phyloP scores from a whole-genome alignment of 2,888 invertebrate genomes.

The Ormyrus pomaceus region DNA sequence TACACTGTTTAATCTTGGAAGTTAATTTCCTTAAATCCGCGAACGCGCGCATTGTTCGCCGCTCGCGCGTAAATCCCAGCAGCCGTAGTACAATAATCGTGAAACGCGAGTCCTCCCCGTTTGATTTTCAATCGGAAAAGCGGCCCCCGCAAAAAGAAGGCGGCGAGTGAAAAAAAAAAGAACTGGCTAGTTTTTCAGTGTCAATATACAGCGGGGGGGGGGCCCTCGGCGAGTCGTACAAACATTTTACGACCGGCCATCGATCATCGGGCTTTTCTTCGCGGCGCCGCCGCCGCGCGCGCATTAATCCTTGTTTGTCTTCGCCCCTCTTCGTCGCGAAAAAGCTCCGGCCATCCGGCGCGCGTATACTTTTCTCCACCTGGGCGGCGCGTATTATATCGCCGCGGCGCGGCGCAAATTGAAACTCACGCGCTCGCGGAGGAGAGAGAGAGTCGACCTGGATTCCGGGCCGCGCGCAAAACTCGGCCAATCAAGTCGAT shows the following conservation, averaged over 20 bases:
- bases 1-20: not conserved
- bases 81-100: too few relatives aligned
- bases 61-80: not conserved
- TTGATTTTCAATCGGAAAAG: too few relatives aligned
- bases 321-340: not conserved
- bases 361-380: not conserved
- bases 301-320: slow-evolving; percentile 44
- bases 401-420: slow-evolving; percentile 13
- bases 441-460: slow-evolving; percentile 1
- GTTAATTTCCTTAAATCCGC: slow-evolving; percentile 24
- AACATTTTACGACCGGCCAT: slow-evolving; percentile 36
- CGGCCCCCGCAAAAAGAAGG: too few relatives aligned
- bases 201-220: slow-evolving; percentile 2
- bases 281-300: not conserved
- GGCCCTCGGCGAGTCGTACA: slow-evolving; percentile 1
- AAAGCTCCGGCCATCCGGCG: not conserved
- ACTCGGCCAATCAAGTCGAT: slow-evolving; percentile 49
- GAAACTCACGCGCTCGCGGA: not conserved
- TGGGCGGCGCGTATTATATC: not conserved
- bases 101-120: too few relatives aligned
- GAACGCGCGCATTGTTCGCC: not conserved
- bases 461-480: slow-evolving; percentile 14
- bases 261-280: slow-evolving; percentile 29
- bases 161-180: too few relatives aligned
- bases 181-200: slow-evolving; percentile 9